Evolutionary conservation across 2,888 invertebrate species (phyloP).

Genomic region (Pristionchus mayeri): DNA sequence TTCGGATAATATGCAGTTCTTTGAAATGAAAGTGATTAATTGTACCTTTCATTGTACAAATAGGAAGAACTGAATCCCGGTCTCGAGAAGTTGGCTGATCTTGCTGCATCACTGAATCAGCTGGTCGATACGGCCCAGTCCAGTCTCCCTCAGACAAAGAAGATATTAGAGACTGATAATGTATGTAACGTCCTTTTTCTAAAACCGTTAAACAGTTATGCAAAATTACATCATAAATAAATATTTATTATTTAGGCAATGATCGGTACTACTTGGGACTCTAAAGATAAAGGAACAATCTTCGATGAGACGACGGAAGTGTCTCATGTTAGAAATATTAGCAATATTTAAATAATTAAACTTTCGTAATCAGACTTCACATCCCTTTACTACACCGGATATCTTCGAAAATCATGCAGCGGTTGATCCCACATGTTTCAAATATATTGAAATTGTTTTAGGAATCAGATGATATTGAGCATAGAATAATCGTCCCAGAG

Average conservation of each 20-base stretch:
- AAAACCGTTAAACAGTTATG: too few relatives aligned
- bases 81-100: constrained; percentile 60
- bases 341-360: not conserved
- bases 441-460: not conserved
- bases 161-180: constrained; percentile 21
- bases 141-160: constrained; percentile 34
- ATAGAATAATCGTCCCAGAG: not conserved
- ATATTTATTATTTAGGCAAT: too few relatives aligned
- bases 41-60: constrained; percentile 43
- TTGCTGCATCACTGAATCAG: constrained; percentile 67
- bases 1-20: not conserved
- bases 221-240: too few relatives aligned
- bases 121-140: constrained; percentile 59
- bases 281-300: not conserved
- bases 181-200: not conserved
- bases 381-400: not conserved
- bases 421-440: not conserved
- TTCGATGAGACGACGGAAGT: not conserved
- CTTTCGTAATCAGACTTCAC: not conserved
- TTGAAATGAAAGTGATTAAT: too few relatives aligned
- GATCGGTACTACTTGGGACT: constrained; percentile 27
- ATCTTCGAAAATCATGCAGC: not conserved
- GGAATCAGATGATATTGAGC: constrained; percentile 14
- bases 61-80: constrained; percentile 72
- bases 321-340: too few relatives aligned